A percentile compares a stretch with the other conserved stretches of the same genome.
Conservation (phyloP, 1,140 invertebrate species). For the Bombus waltoni region DNA sequence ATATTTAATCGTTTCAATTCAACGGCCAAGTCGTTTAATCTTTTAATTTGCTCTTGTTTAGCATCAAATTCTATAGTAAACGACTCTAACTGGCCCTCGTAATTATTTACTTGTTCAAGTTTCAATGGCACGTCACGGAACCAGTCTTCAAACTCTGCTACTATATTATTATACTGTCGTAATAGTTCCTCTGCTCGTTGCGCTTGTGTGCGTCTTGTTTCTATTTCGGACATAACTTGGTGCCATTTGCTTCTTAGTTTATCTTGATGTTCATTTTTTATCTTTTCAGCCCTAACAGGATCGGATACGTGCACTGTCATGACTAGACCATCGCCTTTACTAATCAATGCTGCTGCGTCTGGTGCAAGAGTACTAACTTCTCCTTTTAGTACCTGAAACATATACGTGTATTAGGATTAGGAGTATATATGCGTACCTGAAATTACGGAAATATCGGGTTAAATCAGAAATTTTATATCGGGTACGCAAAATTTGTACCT, state of each 20-base stretch:
- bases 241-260: slow-evolving; percentile 86
- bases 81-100: slow-evolving; percentile 82
- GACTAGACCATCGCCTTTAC: slow-evolving; percentile 89
- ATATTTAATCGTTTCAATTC: slow-evolving; percentile 82
- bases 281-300: slow-evolving; percentile 83
- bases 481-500: neutral
- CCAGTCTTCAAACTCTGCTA: slow-evolving; percentile 82
- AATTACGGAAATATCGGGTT: slow-evolving; percentile 14
- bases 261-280: slow-evolving; percentile 85
- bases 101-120: slow-evolving; percentile 84
- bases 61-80: slow-evolving; percentile 81
- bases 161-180: slow-evolving; percentile 81
- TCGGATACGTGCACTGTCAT: slow-evolving; percentile 85
- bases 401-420: slow-evolving; percentile 19
- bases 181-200: slow-evolving; percentile 84
- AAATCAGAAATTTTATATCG: neutral
- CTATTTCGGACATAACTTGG: slow-evolving; percentile 86
- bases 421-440: slow-evolving; percentile 77
- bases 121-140: slow-evolving; percentile 82
- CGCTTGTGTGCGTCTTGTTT: slow-evolving; percentile 83
- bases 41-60: slow-evolving; percentile 81
- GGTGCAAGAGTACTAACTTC: slow-evolving; percentile 88
- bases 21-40: slow-evolving; percentile 81
- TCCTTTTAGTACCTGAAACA: slow-evolving; percentile 84
- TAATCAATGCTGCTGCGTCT: slow-evolving; percentile 90